Base-by-base conservation (phyloP, 2,888 invertebrate genomes). In the Phania funesta region DNA sequence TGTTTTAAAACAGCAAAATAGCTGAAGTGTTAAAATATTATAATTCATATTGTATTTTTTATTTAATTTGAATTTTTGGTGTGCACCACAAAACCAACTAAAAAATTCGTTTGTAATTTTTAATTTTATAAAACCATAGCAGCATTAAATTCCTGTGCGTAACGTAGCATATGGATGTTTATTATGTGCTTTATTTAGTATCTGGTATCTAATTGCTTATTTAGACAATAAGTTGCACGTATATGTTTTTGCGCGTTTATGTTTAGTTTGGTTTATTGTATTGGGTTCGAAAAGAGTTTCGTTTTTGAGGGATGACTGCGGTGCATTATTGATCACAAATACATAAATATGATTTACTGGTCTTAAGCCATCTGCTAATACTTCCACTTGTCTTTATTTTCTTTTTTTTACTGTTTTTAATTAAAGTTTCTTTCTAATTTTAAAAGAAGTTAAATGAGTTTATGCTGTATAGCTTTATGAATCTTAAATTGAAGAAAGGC, bases 121-220 rank as follows among this genome's bases (percentile, higher is more conserved):
- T 41, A 48, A 64, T 73, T 73, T 73, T 77, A 71, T 73, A n/a
- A 81, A 77, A 62, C 68, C 50, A 81, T 77, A 68, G 50, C 62
- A 67, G 71, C 67, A 73, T 62, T 81, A 68, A 56, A 77, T 56
- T 65, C 9, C 3, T 26, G 56, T 77, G 11, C 35, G 38, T 32
- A 44, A 8, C 29, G 20, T 60, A 54, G 29, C 18, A 44, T 46
- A 38, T 73, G 58, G 58, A 50, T 56, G 56, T 71, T 58, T 24
- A 16, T 11, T 58, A 35, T 9, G 4, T 9, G 26, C 6, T 3
- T 6, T 35, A 20, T 20, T 29, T 22, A 44, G 13, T 56, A 18
- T 44, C 5, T 22, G 6, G 41, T 46, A 29, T 24, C 7, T 18
- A 46, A 41, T 29, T 13, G 16, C 3, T 29, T 7, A 29, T 60